phyloP scores from a whole-genome alignment of 1,140 invertebrate genomes.

The Melanaphis sacchari region DNA sequence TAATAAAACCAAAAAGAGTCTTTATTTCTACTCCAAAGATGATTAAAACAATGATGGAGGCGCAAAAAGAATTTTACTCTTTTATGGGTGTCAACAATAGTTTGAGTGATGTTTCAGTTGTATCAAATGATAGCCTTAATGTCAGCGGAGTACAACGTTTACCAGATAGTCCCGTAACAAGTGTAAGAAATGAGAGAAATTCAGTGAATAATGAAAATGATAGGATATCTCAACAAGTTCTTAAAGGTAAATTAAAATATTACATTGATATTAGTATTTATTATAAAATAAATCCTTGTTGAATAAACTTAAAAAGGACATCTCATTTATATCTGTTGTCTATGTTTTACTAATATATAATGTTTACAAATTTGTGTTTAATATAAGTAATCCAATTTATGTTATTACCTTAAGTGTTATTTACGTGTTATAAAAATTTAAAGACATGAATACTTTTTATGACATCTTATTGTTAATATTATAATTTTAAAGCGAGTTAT shows the following conservation, averaged over 20 bases:
- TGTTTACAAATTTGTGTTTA: too few species aligned
- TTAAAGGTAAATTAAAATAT: neutral
- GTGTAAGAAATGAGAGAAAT: neutral
- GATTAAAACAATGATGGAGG: neutral
- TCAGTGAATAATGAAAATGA: too few species aligned
- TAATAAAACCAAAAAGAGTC: neutral
- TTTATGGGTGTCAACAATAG: neutral
- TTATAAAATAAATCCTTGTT: too few species aligned
- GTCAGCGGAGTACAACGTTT: slow-evolving; percentile 27
- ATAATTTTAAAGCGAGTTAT: too few species aligned
- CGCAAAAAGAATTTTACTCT: neutral
- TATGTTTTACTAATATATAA: too few species aligned
- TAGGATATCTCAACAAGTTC: neutral
- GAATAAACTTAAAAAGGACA: too few species aligned
- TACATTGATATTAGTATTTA: neutral
- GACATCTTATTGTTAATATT: too few species aligned
- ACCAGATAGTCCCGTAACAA: neutral
- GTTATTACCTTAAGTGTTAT: too few species aligned
- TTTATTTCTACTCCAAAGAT: neutral
- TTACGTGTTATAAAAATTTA: too few species aligned
- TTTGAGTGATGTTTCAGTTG: neutral
- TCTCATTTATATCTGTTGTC: too few species aligned
- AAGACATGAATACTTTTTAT: too few species aligned
- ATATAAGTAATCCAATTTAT: too few species aligned
- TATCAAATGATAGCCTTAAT: neutral